phyloP scores from a whole-genome alignment of 2,797 vertebrate genomes.

The Vespertilio murinus region DNA sequence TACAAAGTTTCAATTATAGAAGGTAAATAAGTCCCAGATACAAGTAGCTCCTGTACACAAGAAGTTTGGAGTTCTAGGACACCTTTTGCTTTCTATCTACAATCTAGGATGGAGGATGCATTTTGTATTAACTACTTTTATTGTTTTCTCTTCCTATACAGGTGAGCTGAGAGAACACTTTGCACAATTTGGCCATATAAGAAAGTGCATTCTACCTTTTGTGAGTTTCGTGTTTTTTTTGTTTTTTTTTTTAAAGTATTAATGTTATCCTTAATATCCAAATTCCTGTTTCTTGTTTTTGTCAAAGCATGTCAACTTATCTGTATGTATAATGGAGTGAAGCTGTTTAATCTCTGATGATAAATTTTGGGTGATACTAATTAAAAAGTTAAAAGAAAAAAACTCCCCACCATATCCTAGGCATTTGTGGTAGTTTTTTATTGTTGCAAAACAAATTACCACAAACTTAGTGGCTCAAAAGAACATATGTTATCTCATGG shows the following conservation, averaged over 20 bases:
- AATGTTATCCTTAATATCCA: conserved; percentile 4
- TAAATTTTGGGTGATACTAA: conserved; percentile 32
- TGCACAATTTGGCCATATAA: conserved; percentile 90
- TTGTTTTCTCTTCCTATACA: conserved; percentile 71
- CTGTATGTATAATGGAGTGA: conserved; percentile 33
- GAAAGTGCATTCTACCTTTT: conserved; percentile 89
- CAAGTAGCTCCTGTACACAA: neutral
- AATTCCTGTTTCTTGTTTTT: neutral
- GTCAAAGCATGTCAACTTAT: neutral
- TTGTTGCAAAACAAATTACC: neutral
- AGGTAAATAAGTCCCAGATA: too few relatives aligned
- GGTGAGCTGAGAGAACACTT: conserved; percentile 93
- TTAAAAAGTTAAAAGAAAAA: neutral
- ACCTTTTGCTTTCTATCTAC: neutral
- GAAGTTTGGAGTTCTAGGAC: neutral
- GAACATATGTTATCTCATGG: neutral
- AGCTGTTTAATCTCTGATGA: neutral
- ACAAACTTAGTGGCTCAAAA: neutral
- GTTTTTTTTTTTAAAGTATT: neutral
- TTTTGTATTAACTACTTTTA: neutral
- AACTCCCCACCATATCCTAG: neutral
- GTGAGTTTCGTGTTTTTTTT: conserved; percentile 86
- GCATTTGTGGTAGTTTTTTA: conserved; percentile 25
- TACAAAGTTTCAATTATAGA: too few relatives aligned
- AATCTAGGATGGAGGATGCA: neutral